Conservation (phyloP, 92 coral and sea anemone genomes). For the Phenganax subtilis region DNA sequence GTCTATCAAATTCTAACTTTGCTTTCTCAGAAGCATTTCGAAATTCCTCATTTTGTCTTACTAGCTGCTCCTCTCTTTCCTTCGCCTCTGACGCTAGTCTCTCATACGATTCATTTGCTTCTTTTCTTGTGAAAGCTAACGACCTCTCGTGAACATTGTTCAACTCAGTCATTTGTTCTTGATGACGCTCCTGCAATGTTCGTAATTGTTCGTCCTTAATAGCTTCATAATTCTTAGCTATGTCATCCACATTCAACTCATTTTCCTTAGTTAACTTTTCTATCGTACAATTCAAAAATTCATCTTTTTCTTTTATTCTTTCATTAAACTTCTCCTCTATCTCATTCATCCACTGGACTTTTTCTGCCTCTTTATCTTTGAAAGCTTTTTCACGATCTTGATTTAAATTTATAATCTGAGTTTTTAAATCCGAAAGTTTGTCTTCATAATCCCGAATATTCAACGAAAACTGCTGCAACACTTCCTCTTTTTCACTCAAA, state of each 20-base stretch:
- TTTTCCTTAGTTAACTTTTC: slow-evolving; percentile 69
- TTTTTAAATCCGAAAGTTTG: slow-evolving; percentile 12
- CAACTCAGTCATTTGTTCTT: slow-evolving; percentile 73
- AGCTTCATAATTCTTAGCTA: slow-evolving; percentile 60
- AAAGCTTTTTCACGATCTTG: slow-evolving; percentile 59
- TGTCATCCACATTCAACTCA: slow-evolving; percentile 79
- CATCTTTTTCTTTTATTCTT: slow-evolving; percentile 67
- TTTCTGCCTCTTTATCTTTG: slow-evolving; percentile 48
- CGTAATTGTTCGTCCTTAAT: slow-evolving; percentile 75
- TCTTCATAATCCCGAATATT: slow-evolving; percentile 15
- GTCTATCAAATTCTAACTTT: slow-evolving; percentile 52
- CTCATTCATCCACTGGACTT: slow-evolving; percentile 50
- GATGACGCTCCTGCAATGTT: slow-evolving; percentile 67
- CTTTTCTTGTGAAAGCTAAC: slow-evolving; percentile 74
- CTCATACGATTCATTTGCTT: slow-evolving; percentile 74
- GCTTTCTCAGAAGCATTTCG: slow-evolving; percentile 59
- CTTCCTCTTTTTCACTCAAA: slow-evolving; percentile 41
- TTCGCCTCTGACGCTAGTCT: slow-evolving; percentile 66
- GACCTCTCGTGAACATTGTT: slow-evolving; percentile 86
- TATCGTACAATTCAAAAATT: slow-evolving; percentile 56
- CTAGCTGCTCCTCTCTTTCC: slow-evolving; percentile 78
- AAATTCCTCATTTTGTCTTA: slow-evolving; percentile 60
- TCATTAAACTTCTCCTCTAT: slow-evolving; percentile 59
- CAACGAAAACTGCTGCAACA: slow-evolving; percentile 16
- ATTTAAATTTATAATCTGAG: slow-evolving; percentile 40